These are phyloP conservation scores for Thamnaconus septentrionalis DNA, from an alignment of 2,113 vertebrate species.

Conservation along the genomic window DNA sequence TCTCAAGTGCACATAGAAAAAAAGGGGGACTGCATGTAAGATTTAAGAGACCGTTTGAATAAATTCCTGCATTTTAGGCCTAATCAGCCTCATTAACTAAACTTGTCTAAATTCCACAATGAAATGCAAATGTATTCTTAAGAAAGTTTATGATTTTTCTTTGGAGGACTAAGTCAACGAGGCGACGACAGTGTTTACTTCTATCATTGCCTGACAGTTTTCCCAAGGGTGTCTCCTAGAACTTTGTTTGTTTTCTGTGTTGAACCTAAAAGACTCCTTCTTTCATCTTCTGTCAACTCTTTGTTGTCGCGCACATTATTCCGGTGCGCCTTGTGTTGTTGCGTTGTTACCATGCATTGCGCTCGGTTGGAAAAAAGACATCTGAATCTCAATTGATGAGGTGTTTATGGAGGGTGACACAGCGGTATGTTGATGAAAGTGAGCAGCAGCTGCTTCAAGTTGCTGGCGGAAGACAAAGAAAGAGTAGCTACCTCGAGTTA, in stretches of 20 bases:
- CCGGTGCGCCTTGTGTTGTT: conserved; percentile 12
- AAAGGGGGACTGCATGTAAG: background rate
- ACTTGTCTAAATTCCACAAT: background rate
- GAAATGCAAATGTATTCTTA: no score
- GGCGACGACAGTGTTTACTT: conserved; percentile 11
- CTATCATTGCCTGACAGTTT: background rate
- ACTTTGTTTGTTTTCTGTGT: conserved; percentile 23
- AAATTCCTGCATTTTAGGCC: background rate
- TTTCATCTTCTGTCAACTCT: conserved; percentile 47
- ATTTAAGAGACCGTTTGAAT: background rate
- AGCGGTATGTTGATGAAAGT: background rate
- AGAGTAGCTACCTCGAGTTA: no score
- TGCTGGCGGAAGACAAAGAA: no score
- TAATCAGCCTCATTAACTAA: background rate
- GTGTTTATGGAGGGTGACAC: conserved; percentile 4
- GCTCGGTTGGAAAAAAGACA: conserved; percentile 13
- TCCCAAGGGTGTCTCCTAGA: conserved; percentile 7
- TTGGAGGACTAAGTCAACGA: background rate
- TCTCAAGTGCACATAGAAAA: conserved; percentile 14
- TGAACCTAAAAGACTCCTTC: conserved; percentile 24
- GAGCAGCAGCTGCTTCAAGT: no score
- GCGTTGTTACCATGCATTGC: conserved; percentile 11
- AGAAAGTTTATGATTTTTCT: no score
- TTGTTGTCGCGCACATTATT: conserved; percentile 33
- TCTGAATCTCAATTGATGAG: background rate